Evolutionary conservation across 2,888 invertebrate genomes (phyloP), one percentile per base, ranked within the genome.

Genomic region (Drosophila differens): DNA sequence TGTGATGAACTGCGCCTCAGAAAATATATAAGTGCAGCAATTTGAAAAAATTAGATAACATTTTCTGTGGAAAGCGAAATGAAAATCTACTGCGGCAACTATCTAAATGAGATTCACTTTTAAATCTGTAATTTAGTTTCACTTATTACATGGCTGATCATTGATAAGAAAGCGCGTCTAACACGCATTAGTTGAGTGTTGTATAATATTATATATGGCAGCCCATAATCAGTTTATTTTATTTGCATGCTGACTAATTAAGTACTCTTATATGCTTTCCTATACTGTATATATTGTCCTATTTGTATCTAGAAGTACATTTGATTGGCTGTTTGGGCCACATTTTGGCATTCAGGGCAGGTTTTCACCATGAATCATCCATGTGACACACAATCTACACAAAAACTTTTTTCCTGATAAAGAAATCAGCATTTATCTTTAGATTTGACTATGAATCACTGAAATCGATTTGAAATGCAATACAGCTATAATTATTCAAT

Each of bases 321-420:
- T 54, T 4, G 12, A 51, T 59, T n/a, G 55, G 10, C 22, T 30
- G 9, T 53, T 53, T 49, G 44, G 60, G 32, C 51, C 37, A 61
- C 37, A 65, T 74, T 74, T 79, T 59, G 41, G 61, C 49, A 60
- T 76, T 65, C 39, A 35, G 69, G 41, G n/a, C 75, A 62, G 66
- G 76, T 76, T 76, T 75, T 67, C 61, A 59, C 61, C 25, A 57
- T 81, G 80, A 81, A 44, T 81, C 83, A 81, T 30, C 2, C 12
- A 12, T 49, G 62, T 72, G 83, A 64, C 67, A 81, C 69, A 76
- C 35, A 72, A 72, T 68, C 72, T 71, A 61, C 49, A 54, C n/a
- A 19, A 2, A 0, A 9, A 16, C 47, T 28, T 58, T 16, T 61
- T 41, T 41, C 35, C 35, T 35, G 64, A 72, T 76, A 58, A 53